A percentile compares a stretch with the other conserved stretches of the same genome.
phyloP scores from a whole-genome alignment of 2,113 vertebrate genomes.

The Stercorarius parasiticus region DNA sequence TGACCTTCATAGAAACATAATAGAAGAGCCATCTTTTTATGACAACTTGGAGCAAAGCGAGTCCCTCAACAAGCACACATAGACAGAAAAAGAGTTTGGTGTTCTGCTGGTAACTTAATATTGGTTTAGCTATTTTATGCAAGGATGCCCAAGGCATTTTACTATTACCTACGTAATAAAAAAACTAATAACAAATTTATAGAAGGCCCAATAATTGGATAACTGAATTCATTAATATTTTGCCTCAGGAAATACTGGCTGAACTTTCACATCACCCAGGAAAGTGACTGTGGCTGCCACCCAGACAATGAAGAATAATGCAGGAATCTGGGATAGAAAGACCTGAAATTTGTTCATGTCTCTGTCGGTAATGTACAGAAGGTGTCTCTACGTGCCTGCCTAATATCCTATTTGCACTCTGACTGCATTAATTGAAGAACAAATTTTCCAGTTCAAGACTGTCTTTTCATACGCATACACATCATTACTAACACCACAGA shows the following conservation, averaged over 20 bases:
- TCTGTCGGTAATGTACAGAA: neutral
- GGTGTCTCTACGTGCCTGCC: neutral
- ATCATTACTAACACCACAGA: neutral
- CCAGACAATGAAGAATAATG: neutral
- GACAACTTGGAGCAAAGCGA: neutral
- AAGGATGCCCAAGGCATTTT: neutral
- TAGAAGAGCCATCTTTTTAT: neutral
- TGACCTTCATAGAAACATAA: neutral
- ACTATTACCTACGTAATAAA: neutral
- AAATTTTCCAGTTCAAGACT: neutral
- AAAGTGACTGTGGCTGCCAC: neutral
- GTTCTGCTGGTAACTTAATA: neutral
- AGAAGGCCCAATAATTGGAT: neutral
- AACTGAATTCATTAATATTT: constrained; percentile 9
- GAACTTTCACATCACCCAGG: neutral
- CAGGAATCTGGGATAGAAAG: neutral
- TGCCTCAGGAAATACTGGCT: neutral
- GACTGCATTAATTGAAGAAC: neutral
- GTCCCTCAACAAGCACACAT: neutral
- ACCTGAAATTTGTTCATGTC: neutral
- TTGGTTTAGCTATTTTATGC: neutral
- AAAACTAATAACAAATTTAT: constrained; percentile 6
- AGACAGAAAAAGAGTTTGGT: neutral
- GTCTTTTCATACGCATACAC: neutral
- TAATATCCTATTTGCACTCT: neutral